Conservation (phyloP, 2,888 invertebrate species). For the Limnephilus auricula region DNA sequence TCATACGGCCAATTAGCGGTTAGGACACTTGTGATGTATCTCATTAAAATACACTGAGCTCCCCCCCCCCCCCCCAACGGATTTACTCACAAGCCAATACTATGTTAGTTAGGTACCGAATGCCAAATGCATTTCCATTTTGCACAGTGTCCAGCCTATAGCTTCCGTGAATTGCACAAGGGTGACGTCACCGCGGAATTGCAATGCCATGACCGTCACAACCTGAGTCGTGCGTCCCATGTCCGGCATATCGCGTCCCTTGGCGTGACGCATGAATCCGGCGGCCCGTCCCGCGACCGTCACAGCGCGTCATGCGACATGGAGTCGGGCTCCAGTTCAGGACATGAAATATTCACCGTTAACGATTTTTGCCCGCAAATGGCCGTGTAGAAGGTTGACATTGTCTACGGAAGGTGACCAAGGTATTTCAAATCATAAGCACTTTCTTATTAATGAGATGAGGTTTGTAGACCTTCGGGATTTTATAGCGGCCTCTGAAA, state of each 20-base stretch:
- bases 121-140: background rate
- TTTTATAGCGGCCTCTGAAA: background rate
- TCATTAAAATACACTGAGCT: too few relatives aligned
- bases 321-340: background rate
- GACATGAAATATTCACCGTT: conserved; percentile 17
- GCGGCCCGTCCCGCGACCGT: background rate
- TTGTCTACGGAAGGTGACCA: background rate
- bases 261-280: background rate
- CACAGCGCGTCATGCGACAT: conserved; percentile 4
- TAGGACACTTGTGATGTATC: too few relatives aligned
- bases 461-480: background rate
- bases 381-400: conserved; percentile 11
- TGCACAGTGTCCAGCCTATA: too few relatives aligned
- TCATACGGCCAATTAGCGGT: too few relatives aligned
- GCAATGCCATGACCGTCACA: background rate
- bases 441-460: background rate
- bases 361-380: background rate
- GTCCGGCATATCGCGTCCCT: too few relatives aligned
- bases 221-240: background rate
- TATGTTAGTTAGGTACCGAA: background rate
- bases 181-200: background rate
- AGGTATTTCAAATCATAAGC: background rate
- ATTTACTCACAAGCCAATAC: too few relatives aligned
- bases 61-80: too few relatives aligned
- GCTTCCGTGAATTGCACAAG: background rate